Evolutionary conservation across 1,140 invertebrate species (phyloP).

Genomic region (Chrysomallon squamiferum): DNA sequence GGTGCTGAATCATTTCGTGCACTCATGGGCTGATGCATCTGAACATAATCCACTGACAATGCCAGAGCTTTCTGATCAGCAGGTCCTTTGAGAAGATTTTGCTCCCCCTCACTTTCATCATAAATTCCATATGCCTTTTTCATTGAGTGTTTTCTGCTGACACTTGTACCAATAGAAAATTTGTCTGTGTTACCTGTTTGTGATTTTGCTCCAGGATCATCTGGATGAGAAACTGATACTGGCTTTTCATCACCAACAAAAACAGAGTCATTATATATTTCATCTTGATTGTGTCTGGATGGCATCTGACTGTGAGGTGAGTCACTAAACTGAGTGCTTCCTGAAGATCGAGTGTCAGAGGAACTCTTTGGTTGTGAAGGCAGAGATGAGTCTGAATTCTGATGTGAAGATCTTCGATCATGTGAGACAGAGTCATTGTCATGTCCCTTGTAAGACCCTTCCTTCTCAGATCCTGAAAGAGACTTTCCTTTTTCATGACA

Average conservation of each 20-base stretch:
- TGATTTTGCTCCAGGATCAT: not conserved
- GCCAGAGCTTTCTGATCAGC: conserved; percentile 17
- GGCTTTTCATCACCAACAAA: conserved; percentile 18
- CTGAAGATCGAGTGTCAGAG: conserved; percentile 20
- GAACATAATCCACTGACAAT: conserved; percentile 36
- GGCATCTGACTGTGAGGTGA: conserved; percentile 1
- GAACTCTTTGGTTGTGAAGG: conserved; percentile 21
- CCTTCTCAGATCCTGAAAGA: not conserved
- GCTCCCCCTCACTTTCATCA: conserved; percentile 39
- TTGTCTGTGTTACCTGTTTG: conserved; percentile 10
- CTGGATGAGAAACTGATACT: conserved; percentile 2
- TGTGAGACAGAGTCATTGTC: too few relatives aligned
- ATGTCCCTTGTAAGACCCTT: not conserved
- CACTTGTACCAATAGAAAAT: not conserved
- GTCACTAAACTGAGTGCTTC: conserved; percentile 20
- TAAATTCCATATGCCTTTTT: conserved; percentile 51
- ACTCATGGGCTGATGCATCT: conserved; percentile 25
- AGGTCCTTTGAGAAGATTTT: not conserved
- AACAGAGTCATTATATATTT: conserved; percentile 33
- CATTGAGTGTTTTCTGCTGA: conserved; percentile 42
- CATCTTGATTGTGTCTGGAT: conserved; percentile 9
- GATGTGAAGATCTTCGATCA: not conserved
- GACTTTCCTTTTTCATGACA: conserved; percentile 9
- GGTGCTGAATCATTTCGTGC: conserved; percentile 18
- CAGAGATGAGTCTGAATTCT: conserved; percentile 16